Conservation (phyloP, 1,140 invertebrate genomes). For the Pseudomyrmex flavicornis region DNA sequence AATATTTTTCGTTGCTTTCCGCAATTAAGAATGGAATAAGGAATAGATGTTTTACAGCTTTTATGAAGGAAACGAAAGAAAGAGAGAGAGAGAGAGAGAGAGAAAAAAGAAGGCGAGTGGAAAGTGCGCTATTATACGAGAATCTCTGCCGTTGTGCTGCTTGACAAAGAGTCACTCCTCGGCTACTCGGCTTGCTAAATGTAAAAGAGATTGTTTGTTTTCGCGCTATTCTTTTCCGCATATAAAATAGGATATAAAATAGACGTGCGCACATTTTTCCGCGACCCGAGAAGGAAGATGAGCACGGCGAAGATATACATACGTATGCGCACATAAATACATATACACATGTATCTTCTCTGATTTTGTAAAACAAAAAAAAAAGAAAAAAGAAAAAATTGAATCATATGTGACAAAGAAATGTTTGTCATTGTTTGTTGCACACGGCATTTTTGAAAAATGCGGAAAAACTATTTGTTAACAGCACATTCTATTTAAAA, state of each 20-base stretch:
- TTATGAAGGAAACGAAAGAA: too few relatives aligned
- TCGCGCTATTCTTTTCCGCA: neutral
- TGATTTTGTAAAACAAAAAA: neutral
- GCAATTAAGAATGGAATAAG: slow-evolving; percentile 31
- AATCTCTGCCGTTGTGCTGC: neutral
- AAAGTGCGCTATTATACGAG: neutral
- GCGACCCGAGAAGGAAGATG: neutral
- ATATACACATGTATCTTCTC: too few relatives aligned
- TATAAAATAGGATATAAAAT: neutral
- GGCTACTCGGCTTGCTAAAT: slow-evolving; percentile 16
- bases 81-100: neutral
- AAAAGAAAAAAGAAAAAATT: neutral
- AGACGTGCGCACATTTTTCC: neutral
- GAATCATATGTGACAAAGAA: slow-evolving; percentile 25
- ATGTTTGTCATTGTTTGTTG: neutral
- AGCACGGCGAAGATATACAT: neutral
- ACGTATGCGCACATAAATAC: too few relatives aligned
- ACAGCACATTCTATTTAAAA: neutral
- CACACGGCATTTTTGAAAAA: neutral
- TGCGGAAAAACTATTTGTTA: slow-evolving; percentile 7
- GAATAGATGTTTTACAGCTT: neutral
- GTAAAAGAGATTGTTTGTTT: slow-evolving; percentile 43
- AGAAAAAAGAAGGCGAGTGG: neutral
- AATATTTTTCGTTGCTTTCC: too few relatives aligned
- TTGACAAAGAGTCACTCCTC: neutral